Base-by-base conservation (phyloP, 2,113 vertebrate genomes). In the Dascyllus trimaculatus region DNA sequence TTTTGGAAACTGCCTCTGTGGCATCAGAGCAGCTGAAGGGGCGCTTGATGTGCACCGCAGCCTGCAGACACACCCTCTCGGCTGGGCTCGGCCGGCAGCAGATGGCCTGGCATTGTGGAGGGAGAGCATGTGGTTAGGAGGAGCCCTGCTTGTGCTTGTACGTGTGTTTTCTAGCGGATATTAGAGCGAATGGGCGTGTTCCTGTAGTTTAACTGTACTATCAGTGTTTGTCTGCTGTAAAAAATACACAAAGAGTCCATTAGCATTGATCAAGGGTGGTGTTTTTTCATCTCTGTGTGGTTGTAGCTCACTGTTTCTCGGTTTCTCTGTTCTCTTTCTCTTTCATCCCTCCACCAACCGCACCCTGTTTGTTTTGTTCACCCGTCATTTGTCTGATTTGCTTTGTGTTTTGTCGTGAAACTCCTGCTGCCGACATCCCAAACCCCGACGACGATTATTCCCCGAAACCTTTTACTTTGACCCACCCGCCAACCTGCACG, bases 21-120 rank as follows among this genome's bases (percentile, higher is more conserved):
- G 62, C 74, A 64, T 80, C 32, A 75, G 59, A 85, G 75, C 62
- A 66, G 77, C 82, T 72, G 75, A 74, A 77, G 80, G 73, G 76
- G 45, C 1, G 70, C 64, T 86, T 67, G 73, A 82, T 71, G 89
- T 78, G 61, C 73, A 74, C 85, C 85, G 32, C 89, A 84, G 84
- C 78, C 83, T 49, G 70, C 46, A 40, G 29, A 84, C 89, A 77
- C 89, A 29, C 82, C 89, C 87, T 86, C 75, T 60, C 63, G 26
- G 21, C 53, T 38, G 82, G 85, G 73, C 80, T 75, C 25, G 5
- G 75, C 80, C 63, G n/a, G 24, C 81, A 75, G 82, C 91, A 92
- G 85, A 90, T 91, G 89, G 86, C 58, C 69, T 80, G 75, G 85
- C 73, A 77, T 19, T 72, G 76, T 78, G 48, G 54, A 65, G 77